Percentiles rank a stretch among this genome's conserved stretches.
phyloP scores from a whole-genome alignment of 2,888 invertebrate species.

The Nemoura dubitans region DNA sequence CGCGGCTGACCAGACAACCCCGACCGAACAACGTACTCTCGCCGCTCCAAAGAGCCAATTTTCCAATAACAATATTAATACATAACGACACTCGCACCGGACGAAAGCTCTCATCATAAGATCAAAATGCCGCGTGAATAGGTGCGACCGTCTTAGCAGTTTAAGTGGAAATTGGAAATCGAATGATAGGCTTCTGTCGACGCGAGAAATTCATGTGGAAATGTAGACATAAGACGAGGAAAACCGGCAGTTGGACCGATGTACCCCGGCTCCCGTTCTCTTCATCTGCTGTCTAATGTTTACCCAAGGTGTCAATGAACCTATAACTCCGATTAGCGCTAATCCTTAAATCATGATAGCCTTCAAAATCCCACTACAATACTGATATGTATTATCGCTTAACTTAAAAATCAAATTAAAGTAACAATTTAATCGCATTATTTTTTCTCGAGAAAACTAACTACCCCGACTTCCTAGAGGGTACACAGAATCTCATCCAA shows the following conservation, averaged over 20 bases:
- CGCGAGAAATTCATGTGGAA: not conserved
- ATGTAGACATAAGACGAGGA: not conserved
- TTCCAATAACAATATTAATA: not conserved
- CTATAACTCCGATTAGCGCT: not conserved
- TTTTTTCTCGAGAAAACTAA: not conserved
- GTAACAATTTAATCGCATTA: conserved; percentile 20
- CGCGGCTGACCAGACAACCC: no score
- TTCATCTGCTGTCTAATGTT: not conserved
- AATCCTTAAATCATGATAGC: not conserved
- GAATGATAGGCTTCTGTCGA: not conserved
- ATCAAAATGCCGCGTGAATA: not conserved
- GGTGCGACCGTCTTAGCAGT: not conserved
- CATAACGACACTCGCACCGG: not conserved
- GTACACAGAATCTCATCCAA: not conserved
- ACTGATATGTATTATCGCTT: not conserved
- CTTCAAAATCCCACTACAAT: not conserved
- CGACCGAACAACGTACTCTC: not conserved
- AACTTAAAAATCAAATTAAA: conserved; percentile 18
- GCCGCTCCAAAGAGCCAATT: not conserved
- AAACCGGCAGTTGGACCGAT: not conserved
- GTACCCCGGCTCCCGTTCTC: not conserved
- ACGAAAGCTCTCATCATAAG: not conserved
- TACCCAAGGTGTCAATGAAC: not conserved
- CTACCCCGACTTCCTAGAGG: not conserved
- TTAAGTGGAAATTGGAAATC: not conserved